A percentile compares a stretch with the other conserved stretches of the same genome.
Evolutionary conservation across 2,888 invertebrate species (phyloP).

Genomic region (Argyra leucocephala): DNA sequence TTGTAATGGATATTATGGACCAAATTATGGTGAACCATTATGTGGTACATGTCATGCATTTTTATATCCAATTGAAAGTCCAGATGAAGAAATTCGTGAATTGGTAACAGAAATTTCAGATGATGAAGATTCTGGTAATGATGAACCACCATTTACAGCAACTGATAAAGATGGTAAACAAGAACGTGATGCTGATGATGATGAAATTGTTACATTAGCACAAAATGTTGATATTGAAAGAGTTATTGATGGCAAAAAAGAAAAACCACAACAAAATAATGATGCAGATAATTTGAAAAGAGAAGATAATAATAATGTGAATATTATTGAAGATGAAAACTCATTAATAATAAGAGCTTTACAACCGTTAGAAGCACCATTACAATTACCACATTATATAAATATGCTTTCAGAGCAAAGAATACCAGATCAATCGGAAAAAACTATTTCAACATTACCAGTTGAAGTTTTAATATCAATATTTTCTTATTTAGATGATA

Average conservation of each 20-base stretch:
- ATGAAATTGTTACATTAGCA: slow-evolving; percentile 20
- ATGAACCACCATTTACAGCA: slow-evolving; percentile 58
- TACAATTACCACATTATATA: slow-evolving; percentile 36
- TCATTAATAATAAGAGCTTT: slow-evolving; percentile 24
- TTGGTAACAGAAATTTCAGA: slow-evolving; percentile 54
- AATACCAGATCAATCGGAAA: slow-evolving; percentile 28
- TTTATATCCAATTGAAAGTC: slow-evolving; percentile 62
- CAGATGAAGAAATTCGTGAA: slow-evolving; percentile 31
- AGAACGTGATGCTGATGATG: slow-evolving; percentile 25
- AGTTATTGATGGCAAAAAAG: slow-evolving; percentile 7
- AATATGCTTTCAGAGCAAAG: slow-evolving; percentile 36
- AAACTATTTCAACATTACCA: slow-evolving; percentile 33
- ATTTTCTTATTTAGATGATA: slow-evolving; percentile 82
- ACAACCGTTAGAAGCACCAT: slow-evolving; percentile 30
- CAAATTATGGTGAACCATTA: slow-evolving; percentile 81
- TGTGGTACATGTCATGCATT: slow-evolving; percentile 89
- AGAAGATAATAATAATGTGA: slow-evolving; percentile 26
- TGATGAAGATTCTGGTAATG: slow-evolving; percentile 89
- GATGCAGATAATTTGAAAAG: slow-evolving; percentile 27
- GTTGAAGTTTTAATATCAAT: slow-evolving; percentile 69
- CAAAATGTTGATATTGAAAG: slow-evolving; percentile 15
- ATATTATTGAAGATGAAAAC: slow-evolving; percentile 31
- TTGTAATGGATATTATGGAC: slow-evolving; percentile 87
- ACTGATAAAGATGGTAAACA: slow-evolving; percentile 35
- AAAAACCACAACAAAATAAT: neutral